A percentile compares a stretch with the other conserved stretches of the same genome.
phyloP scores from a whole-genome alignment of 2,888 invertebrate species.

The Gari tellinella region DNA sequence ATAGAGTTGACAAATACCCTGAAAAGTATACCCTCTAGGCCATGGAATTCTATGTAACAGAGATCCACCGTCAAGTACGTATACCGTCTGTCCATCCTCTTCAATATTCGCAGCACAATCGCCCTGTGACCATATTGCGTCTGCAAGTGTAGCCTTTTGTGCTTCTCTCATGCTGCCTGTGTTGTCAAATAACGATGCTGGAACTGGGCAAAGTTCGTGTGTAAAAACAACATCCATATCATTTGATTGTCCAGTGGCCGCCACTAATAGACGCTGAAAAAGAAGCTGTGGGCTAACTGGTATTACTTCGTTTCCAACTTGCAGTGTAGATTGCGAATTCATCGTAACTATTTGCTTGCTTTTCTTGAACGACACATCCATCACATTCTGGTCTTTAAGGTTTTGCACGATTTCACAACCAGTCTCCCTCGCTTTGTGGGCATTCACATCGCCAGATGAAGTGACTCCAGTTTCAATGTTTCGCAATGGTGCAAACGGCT shows the following conservation, averaged over 20 bases:
- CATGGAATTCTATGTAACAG: not conserved
- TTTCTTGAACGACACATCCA: no score
- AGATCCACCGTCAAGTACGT: not conserved
- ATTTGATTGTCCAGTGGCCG: not conserved
- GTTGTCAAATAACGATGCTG: slow-evolving; percentile 35
- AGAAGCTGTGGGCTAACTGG: slow-evolving; percentile 13
- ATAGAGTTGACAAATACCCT: no score
- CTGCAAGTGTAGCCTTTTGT: slow-evolving; percentile 33
- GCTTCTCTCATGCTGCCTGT: slow-evolving; percentile 19
- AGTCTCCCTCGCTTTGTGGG: no score
- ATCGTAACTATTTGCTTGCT: no score
- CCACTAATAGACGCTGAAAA: slow-evolving; percentile 16
- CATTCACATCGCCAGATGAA: no score
- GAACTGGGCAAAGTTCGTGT: slow-evolving; percentile 22
- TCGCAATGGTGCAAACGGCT: slow-evolving; percentile 13
- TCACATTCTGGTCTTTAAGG: no score
- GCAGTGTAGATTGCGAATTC: no score
- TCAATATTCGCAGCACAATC: slow-evolving; percentile 7
- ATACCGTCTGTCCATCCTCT: not conserved
- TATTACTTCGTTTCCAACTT: slow-evolving; percentile 10
- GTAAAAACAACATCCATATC: not conserved
- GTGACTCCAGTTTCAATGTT: slow-evolving; percentile 24
- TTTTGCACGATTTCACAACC: no score
- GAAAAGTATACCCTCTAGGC: not conserved
- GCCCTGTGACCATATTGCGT: slow-evolving; percentile 33